A percentile compares a stretch with the other conserved stretches of the same genome.
These are phyloP conservation scores for Selenia dentaria DNA, from an alignment of 2,888 invertebrate genomes.

Conservation along the genomic window DNA sequence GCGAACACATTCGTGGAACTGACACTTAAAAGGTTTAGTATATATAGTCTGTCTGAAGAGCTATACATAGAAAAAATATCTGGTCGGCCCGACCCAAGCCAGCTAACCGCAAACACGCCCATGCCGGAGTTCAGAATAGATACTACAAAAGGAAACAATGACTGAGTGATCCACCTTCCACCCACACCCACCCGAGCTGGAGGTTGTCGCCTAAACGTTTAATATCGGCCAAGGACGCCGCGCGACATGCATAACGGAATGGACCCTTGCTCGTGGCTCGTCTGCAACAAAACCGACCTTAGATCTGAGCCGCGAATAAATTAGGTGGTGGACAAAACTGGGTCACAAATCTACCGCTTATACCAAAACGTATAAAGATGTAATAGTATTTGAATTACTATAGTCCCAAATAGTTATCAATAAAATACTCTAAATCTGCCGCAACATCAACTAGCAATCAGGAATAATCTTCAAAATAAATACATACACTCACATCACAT, in stretches of 20 bases:
- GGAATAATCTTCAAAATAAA: too few relatives aligned
- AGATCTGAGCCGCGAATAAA: slow-evolving; percentile 46
- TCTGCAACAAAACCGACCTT: slow-evolving; percentile 42
- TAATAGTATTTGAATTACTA: slow-evolving; percentile 9
- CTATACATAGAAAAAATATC: slow-evolving; percentile 8
- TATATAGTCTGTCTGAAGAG: not conserved
- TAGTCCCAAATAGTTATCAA: too few relatives aligned
- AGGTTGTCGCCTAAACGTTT: slow-evolving; percentile 65
- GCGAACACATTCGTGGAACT: not conserved
- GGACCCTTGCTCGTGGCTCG: slow-evolving; percentile 28
- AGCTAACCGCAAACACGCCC: slow-evolving; percentile 43
- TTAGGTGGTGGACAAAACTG: slow-evolving; percentile 42
- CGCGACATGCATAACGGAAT: slow-evolving; percentile 48
- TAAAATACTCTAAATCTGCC: too few relatives aligned
- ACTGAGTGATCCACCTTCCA: slow-evolving; percentile 54
- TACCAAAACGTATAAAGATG: slow-evolving; percentile 16
- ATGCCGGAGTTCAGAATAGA: slow-evolving; percentile 44
- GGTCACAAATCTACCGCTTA: slow-evolving; percentile 39
- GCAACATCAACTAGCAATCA: too few relatives aligned
- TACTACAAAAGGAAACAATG: slow-evolving; percentile 65
- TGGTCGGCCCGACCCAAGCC: slow-evolving; percentile 7
- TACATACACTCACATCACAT: too few relatives aligned
- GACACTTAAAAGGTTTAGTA: not conserved
- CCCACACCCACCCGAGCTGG: slow-evolving; percentile 40
- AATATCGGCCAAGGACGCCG: slow-evolving; percentile 74